Base-by-base conservation (phyloP, 2,113 vertebrate species). In the Hippopotamus amphibius region DNA sequence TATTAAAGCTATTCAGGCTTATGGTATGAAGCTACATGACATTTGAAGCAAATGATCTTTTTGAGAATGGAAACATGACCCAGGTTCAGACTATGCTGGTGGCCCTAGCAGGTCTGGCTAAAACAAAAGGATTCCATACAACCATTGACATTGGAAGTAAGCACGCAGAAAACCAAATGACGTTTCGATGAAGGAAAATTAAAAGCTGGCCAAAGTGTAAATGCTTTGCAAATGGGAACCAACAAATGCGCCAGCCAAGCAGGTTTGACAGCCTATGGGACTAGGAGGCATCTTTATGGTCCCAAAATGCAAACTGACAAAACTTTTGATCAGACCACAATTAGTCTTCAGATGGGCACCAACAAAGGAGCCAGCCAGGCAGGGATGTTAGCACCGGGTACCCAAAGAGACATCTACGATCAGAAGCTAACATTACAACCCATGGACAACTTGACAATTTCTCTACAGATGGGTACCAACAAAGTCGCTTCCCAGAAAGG, bases 11-110 rank as follows among this genome's bases (percentile, higher is more conserved):
- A 99, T 99, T 82, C 98, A 99, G 98, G 95, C 98, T 48, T 99
- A 99, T 9, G 99, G 99, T 63, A 98, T 99, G 98, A 99, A 99
- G 98, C 99, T 99, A 92, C 99, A 99, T 92, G 99, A 99, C 98
- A 99, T 99, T 99, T 98, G 99, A 99, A 99, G 99, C 99, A 98
- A 99, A 99, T 84, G 99, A 99, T 98, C 99, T 99, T 81, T 99
- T 99, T 98, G 99, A 99, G 98, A 99, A 99, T 83, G 99, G 99
- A 96, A 99, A 99, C 98, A 99, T 99, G 99, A 99, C 99, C 90
- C 99, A 99, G 98, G 99, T 99, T 79, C 99, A 99, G 99, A 99
- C 99, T 48, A 99, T 99, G 21, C 98, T 99, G 95, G 99, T 99
- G 9, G 99, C 99, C 6, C 98, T 99, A 93, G 99, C 99, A 63